These are phyloP conservation scores for Mastigias papua DNA, from an alignment of 30 jellyfish, hydroid and myxozoan genomes.

Conservation along the genomic window DNA sequence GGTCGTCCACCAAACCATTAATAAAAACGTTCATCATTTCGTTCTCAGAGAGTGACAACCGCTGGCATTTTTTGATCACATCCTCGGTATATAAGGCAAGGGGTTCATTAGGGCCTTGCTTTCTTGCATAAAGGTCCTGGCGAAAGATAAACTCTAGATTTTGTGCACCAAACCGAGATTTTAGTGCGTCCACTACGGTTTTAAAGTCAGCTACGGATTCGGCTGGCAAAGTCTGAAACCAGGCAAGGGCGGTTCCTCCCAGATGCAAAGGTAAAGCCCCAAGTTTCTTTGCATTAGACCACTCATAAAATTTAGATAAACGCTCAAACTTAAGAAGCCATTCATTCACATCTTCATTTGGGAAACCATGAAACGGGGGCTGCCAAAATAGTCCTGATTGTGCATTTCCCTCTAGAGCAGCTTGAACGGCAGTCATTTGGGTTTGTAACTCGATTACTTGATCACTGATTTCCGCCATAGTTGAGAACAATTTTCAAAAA, in stretches of 20 bases:
- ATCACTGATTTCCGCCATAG: conserved; percentile 3
- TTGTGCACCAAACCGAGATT: conserved; percentile 34
- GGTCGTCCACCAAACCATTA: conserved; percentile 4
- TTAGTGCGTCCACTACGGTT: conserved; percentile 16
- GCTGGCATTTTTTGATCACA: conserved; percentile 26
- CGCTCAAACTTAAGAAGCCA: conserved; percentile 48
- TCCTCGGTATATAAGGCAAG: conserved; percentile 17
- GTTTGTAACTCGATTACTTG: not conserved
- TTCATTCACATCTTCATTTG: conserved; percentile 23
- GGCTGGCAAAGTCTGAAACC: conserved; percentile 38
- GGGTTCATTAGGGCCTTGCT: conserved; percentile 40
- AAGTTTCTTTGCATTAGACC: conserved; percentile 40
- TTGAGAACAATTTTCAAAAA: not conserved
- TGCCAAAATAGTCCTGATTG: conserved; percentile 9
- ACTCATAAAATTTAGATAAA: conserved; percentile 15
- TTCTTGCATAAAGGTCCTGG: conserved; percentile 26
- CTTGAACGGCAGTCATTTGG: conserved; percentile 30
- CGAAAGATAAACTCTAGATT: conserved; percentile 42
- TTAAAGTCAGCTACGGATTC: conserved; percentile 2
- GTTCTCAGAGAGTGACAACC: conserved; percentile 25
- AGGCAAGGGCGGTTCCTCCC: conserved; percentile 28
- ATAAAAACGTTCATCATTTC: conserved; percentile 46
- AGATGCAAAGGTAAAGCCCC: conserved; percentile 18
- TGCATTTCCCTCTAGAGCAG: conserved; percentile 21
- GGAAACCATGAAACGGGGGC: conserved; percentile 5